Base-by-base conservation (phyloP, 2,888 invertebrate species). In the Dasysyrphus albostriatus region DNA sequence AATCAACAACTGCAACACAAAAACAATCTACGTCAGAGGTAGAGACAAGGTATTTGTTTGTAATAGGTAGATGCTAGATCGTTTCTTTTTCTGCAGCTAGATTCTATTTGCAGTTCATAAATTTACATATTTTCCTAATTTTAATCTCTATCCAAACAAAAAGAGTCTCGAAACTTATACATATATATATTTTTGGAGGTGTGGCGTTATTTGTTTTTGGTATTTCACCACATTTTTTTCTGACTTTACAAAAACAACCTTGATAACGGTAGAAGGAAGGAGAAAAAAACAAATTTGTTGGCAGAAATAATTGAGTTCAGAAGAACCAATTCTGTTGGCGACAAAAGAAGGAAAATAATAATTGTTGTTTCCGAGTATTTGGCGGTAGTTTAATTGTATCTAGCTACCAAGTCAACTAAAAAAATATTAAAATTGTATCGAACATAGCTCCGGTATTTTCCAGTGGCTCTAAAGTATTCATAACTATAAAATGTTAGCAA, bases 21-120 rank as follows among this genome's bases (percentile, higher is more conserved):
- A 67, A 69, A 69, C 51, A 69, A 69, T 2, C 51, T 69, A 69
- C 69, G 54, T 69, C 51, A 69, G 54, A 10, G 29, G 12, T 39
- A 69, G 54, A 10, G 29, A 8, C 47, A 16, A 10, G 12, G 32
- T 32, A 24, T 63, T 59, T 59, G 14, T 10, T 29, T 29, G 0
- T n/a, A 58, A n/a, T 58, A 44, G 42, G 44, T 9, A 16, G 24
- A 24, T 2, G 32, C 44, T 5, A 47, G n/a, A 10, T 44, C 4
- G 5, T 12, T 63, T 44, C 7, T 44, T n/a, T 44, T 44, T 6
- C n/a, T n/a, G 0, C 7, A 44, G 49, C n/a, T 47, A 19, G 2
- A 54, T 1, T 8, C 29, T 54, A 32, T 3, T 7, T 10, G 14
- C 10, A 32, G 16, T 34, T 6, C 6, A 16, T 19, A 16, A 39